Base-by-base conservation (phyloP, 30 jellyfish, hydroid and myxozoan species). In the Phacellophora camtschatica region DNA sequence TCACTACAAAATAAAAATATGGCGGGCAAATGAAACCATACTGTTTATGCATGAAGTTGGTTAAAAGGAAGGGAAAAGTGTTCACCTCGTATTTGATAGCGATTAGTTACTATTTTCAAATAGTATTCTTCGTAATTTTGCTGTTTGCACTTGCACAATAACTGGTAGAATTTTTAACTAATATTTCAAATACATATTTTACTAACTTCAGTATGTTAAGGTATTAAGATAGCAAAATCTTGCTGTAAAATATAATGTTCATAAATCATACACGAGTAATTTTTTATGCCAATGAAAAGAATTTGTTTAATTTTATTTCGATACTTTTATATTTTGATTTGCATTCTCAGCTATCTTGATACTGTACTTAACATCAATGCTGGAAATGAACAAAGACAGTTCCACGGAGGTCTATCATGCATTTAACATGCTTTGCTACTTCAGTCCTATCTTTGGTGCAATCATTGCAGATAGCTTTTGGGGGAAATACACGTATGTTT, bases 401-500 rank as follows among this genome's bases (percentile, higher is more conserved):
- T 97, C 98, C 10, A 89, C 97, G 2, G 96, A 94, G 59, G 91
- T 89, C 36, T 95, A 95, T 65, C 99, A 95, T 90, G 99, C 97
- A 18, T 95, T 95, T 43, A 95, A 95, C 87, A 95, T 90, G 99
- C 83, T 95, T 24, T 89, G 98, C 59, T 95, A 95, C 53, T 89
- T 90, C 81, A 92, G 99, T 68, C 99, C 99, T 33, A 88, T 95
- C 69, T 77, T 89, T 81, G 99, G 99, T 23, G 99, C 99, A 36
- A 95, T 95, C 27, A 91, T 95, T 43, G 97, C 99, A 25, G 99
- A 95, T 64, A 89, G 98, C 50, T 95, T 58, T 68, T 88, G 96
- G 96, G 99, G 99, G 37, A 89, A 91, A 63, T 95, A 95, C 96
- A 95, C 90, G 99, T 95, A 75, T 24, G 97, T 22, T 22, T 20